phyloP scores from a whole-genome alignment of 2,888 invertebrate genomes.

The Nineta flava region DNA sequence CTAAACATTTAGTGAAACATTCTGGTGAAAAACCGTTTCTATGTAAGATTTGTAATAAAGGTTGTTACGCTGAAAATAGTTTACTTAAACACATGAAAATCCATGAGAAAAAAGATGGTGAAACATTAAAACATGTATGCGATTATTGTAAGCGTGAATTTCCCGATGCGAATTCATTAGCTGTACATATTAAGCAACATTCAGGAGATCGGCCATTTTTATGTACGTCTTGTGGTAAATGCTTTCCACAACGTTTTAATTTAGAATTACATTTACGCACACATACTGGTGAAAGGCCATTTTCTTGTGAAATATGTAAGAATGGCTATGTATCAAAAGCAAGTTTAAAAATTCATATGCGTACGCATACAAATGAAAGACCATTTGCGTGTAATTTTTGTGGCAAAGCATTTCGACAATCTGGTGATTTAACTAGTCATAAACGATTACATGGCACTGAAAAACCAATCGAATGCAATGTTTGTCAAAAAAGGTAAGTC shows the following conservation, averaged over 20 bases:
- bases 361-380: slow-evolving; percentile 29
- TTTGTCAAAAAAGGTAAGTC: slow-evolving; percentile 26
- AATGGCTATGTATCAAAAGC: slow-evolving; percentile 30
- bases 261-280: slow-evolving; percentile 27
- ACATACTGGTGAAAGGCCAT: slow-evolving; percentile 29
- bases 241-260: slow-evolving; percentile 28
- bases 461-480: slow-evolving; percentile 28
- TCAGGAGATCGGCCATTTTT: slow-evolving; percentile 28
- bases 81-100: slow-evolving; percentile 30
- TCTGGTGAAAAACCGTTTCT: slow-evolving; percentile 31
- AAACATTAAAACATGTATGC: slow-evolving; percentile 29
- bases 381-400: slow-evolving; percentile 30
- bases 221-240: slow-evolving; percentile 28
- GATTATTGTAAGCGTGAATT: slow-evolving; percentile 30
- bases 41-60: slow-evolving; percentile 29
- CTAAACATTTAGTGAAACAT: slow-evolving; percentile 30
- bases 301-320: slow-evolving; percentile 28
- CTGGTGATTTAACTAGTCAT: slow-evolving; percentile 29
- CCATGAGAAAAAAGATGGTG: slow-evolving; percentile 29
- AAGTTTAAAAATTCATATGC: slow-evolving; percentile 30
- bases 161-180: slow-evolving; percentile 23
- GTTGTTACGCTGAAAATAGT: slow-evolving; percentile 29
- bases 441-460: slow-evolving; percentile 29
- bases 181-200: slow-evolving; percentile 29
- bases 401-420: slow-evolving; percentile 29